Percentiles rank a stretch among this genome's conserved stretches.
phyloP scores from a whole-genome alignment of 2,797 vertebrate genomes.

The Triplophysa bombifrons region DNA sequence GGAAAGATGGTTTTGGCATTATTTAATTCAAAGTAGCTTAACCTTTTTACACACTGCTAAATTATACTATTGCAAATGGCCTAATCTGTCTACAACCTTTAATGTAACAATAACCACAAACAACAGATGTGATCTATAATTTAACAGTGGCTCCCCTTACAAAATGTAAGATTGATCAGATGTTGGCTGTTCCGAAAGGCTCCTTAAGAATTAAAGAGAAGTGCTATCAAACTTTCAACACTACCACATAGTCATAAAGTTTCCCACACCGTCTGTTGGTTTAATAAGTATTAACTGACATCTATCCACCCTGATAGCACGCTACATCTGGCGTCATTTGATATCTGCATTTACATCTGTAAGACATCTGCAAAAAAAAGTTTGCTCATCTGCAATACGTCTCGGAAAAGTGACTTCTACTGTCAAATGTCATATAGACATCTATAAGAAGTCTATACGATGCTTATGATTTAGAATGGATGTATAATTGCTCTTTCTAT shows the following conservation, averaged over 20 bases:
- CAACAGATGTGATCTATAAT: not conserved
- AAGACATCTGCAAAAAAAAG: no score
- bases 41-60: not conserved
- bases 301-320: no score
- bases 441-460: no score
- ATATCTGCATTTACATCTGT: no score
- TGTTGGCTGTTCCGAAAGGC: not conserved
- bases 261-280: not conserved
- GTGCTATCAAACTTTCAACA: not conserved
- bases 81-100: not conserved
- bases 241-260: not conserved
- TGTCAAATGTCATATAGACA: no score
- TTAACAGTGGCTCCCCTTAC: not conserved
- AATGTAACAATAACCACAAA: not conserved
- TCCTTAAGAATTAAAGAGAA: constrained; percentile 10
- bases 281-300: not conserved
- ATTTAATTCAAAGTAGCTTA: no score
- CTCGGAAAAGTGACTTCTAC: no score
- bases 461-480: no score
- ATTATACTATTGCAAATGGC: not conserved
- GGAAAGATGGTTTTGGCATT: not conserved
- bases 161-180: not conserved
- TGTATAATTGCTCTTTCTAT: no score
- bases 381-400: no score
- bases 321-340: no score